Conservation (phyloP, 2,888 invertebrate genomes). For the Iphiclides podalirius region DNA sequence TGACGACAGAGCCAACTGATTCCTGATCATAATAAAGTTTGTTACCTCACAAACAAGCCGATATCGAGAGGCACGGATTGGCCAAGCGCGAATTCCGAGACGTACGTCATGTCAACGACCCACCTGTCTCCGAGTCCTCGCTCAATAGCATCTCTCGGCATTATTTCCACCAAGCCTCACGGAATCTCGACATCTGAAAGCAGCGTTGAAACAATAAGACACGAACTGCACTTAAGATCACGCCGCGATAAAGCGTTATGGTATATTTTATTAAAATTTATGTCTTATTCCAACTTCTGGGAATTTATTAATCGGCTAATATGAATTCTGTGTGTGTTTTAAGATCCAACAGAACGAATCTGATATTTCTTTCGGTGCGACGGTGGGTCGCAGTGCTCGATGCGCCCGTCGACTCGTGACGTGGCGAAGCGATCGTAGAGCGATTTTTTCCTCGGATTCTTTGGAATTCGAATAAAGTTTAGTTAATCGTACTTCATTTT, state of each 20-base stretch:
- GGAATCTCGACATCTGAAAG: slow-evolving; percentile 48
- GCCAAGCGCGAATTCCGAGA: slow-evolving; percentile 23
- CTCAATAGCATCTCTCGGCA: slow-evolving; percentile 42
- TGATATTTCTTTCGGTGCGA: slow-evolving; percentile 44
- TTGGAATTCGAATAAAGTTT: no score
- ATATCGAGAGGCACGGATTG: no score
- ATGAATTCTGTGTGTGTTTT: slow-evolving; percentile 71
- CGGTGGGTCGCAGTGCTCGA: slow-evolving; percentile 17
- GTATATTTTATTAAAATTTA: slow-evolving; percentile 76
- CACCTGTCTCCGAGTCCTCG: slow-evolving; percentile 32
- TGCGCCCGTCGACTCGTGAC: slow-evolving; percentile 9
- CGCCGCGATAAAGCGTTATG: slow-evolving; percentile 60
- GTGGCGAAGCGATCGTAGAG: slow-evolving; percentile 14
- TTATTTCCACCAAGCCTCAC: slow-evolving; percentile 43
- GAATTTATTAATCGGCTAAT: slow-evolving; percentile 78
- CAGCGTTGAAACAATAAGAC: slow-evolving; percentile 55
- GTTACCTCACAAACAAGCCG: no score
- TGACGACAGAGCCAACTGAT: no score
- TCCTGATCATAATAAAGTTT: no score
- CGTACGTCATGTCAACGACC: slow-evolving; percentile 38
- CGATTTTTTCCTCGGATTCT: not conserved
- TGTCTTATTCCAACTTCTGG: slow-evolving; percentile 73
- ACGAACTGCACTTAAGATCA: slow-evolving; percentile 56
- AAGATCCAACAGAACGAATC: slow-evolving; percentile 45
- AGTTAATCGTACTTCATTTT: no score